These are phyloP conservation scores for Quadriops clusia DNA, from an alignment of 2,888 invertebrate species.

Conservation along the genomic window DNA sequence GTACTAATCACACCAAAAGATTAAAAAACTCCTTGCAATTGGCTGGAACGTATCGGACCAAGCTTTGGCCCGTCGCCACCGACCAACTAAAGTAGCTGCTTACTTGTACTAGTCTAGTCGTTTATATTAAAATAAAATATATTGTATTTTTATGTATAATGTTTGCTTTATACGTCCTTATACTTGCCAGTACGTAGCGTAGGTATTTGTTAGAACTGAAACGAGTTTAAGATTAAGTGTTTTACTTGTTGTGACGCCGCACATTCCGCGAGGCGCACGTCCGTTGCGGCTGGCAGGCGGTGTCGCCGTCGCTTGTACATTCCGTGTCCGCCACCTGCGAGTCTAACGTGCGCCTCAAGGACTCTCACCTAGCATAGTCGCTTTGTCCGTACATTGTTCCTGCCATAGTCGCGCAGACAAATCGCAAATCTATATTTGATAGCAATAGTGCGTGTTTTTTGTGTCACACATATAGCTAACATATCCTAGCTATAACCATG, in stretches of 20 bases:
- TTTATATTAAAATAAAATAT: constrained; percentile 35
- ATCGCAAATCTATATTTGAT: constrained; percentile 32
- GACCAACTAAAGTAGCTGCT: constrained; percentile 33
- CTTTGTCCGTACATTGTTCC: constrained; percentile 40
- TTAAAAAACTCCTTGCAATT: constrained; percentile 35
- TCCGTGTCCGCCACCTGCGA: constrained; percentile 14
- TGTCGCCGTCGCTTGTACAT: constrained; percentile 9
- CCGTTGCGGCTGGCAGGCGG: constrained; percentile 31
- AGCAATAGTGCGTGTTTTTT: constrained; percentile 34
- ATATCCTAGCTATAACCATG: constrained; percentile 22
- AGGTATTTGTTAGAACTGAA: constrained; percentile 34
- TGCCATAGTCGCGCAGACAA: constrained; percentile 33
- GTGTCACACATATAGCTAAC: constrained; percentile 24
- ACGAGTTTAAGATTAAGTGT: constrained; percentile 33
- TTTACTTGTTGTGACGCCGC: constrained; percentile 35
- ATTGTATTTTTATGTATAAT: constrained; percentile 37
- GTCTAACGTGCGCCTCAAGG: constrained; percentile 20
- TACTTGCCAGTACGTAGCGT: constrained; percentile 17
- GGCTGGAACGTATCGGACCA: constrained; percentile 38
- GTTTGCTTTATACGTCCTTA: constrained; percentile 36
- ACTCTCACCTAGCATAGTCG: constrained; percentile 30
- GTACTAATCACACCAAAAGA: constrained; percentile 32
- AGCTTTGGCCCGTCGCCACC: constrained; percentile 32
- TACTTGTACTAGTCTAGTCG: constrained; percentile 34
- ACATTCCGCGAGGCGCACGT: constrained; percentile 27